Evolutionary conservation across 2,797 vertebrate species (phyloP).

Genomic region (Coilia nasus): DNA sequence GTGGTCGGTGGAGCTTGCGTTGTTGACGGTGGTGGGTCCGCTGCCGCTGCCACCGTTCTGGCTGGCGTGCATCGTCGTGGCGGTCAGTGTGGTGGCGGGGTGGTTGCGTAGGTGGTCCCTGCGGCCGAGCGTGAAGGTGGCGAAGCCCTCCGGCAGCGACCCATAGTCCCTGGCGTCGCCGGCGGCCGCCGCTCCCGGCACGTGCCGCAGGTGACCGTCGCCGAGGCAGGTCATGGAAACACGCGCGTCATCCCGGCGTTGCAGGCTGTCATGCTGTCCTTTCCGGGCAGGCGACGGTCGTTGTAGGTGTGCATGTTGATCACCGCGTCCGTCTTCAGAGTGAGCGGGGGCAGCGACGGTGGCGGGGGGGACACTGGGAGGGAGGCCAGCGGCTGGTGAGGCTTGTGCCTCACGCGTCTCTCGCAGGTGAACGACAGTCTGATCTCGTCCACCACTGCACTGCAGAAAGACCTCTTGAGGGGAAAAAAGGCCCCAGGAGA

Average conservation of each 20-base stretch:
- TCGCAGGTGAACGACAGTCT: conserved; percentile 97
- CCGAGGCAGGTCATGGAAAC: conserved; percentile 82
- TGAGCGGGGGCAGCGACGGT: conserved; percentile 74
- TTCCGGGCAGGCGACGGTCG: conserved; percentile 94
- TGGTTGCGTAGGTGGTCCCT: conserved; percentile 78
- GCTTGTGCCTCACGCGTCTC: conserved; percentile 93
- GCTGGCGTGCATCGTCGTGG: conserved; percentile 71
- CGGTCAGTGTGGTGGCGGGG: conserved; percentile 77
- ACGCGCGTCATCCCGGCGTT: conserved; percentile 89
- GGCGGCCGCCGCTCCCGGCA: conserved; percentile 61
- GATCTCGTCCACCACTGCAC: conserved; percentile 94
- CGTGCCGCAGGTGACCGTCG: conserved; percentile 72
- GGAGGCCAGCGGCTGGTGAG: conserved; percentile 53
- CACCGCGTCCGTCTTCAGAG: conserved; percentile 92
- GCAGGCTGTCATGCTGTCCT: conserved; percentile 91
- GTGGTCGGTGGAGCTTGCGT: conserved; percentile 62
- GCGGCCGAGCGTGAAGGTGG: conserved; percentile 77
- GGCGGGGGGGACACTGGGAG: conserved; percentile 6
- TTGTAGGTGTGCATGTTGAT: conserved; percentile 99
- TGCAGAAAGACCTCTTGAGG: conserved; percentile 98
- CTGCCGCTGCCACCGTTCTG: conserved; percentile 74
- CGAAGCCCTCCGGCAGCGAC: conserved; percentile 68
- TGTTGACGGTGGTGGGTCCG: neutral
- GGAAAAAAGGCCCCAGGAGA: conserved; percentile 67
- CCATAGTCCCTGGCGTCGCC: conserved; percentile 76